Conservation (phyloP, 2,888 invertebrate species). For the Heliconius aoede region DNA sequence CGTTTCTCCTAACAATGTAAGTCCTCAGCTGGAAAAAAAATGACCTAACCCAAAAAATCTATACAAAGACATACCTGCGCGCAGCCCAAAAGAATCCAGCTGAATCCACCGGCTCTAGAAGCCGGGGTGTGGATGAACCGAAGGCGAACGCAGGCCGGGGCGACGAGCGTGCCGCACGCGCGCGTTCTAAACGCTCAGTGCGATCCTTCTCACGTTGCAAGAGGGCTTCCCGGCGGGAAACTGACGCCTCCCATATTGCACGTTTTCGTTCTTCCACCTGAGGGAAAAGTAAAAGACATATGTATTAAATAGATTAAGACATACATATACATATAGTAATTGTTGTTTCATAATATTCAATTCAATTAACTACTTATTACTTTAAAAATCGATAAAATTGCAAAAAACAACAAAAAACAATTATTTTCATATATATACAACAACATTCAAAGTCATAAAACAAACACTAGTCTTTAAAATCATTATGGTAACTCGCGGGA, state of each 20-base stretch:
- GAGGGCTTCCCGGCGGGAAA: constrained; percentile 93
- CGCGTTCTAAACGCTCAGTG: constrained; percentile 91
- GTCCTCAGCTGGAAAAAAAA: neutral
- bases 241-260: constrained; percentile 94
- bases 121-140: constrained; percentile 95
- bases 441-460: neutral
- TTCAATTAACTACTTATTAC: too few species aligned
- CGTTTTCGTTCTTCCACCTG: constrained; percentile 95
- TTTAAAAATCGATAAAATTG: neutral
- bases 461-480: neutral
- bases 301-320: neutral
- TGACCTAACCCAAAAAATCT: neutral
- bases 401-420: neutral
- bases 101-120: constrained; percentile 92
- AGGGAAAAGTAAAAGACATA: constrained; percentile 7
- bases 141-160: constrained; percentile 91
- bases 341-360: too few species aligned
- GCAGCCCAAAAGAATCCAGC: constrained; percentile 93
- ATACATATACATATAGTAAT: neutral
- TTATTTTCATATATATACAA: neutral
- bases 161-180: constrained; percentile 88
- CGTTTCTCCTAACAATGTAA: neutral
- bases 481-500: constrained; percentile 11
- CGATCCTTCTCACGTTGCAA: constrained; percentile 93
- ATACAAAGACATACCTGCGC: constrained; percentile 82